Evolutionary conservation across 2,888 invertebrate genomes (phyloP), one percentile per base, ranked within the genome.

Genomic region (Acheta domesticus): DNA sequence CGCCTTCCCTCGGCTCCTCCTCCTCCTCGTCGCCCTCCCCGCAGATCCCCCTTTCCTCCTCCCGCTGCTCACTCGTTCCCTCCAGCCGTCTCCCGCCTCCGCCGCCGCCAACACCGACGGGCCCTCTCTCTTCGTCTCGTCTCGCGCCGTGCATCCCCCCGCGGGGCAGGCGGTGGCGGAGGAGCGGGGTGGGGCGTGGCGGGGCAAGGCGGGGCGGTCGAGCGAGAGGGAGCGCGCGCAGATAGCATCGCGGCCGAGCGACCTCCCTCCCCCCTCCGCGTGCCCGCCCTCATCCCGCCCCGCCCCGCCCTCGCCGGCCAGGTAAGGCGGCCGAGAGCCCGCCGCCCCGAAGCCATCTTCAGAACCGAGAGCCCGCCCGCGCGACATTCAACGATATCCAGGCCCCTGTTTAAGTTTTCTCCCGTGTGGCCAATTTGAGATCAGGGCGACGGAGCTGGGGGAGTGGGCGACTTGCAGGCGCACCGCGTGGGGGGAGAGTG

Each of bases 401-500:
- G 62, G 62, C 62, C 62, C 62, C 62, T 62, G 62, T n/a, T 62
- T n/a, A 36, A n/a, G 16, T 62, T 62, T 62, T 62, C 62, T 62
- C 62, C n/a, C n/a, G n/a, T n/a, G 62, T 62, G 62, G 62, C 62
- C 62, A 62, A 62, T 62, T 62, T n/a, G n/a, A 62, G 16, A 62
- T 11, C 62, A 14, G n/a, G 36, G 36, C 36, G 36, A 36, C 36
- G 36, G 36, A 8, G 36, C 8, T 36, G 36, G 36, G 36, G 36
- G 5, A 36, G 36, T 36, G 36, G 36, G 36, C 36, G 36, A 36
- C 36, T 36, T 36, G 36, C 36, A 36, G 5, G 36, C 36, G 36
- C 36, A 5, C 5, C 36, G 4, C 36, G 36, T 36, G 36, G 36
- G 36, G 23, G 8, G 36, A 36, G 36, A 36, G 36, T 36, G 36